A percentile compares a stretch with the other conserved stretches of the same genome.
Conservation (phyloP, 1,140 invertebrate genomes). For the Zaprionus africanus region DNA sequence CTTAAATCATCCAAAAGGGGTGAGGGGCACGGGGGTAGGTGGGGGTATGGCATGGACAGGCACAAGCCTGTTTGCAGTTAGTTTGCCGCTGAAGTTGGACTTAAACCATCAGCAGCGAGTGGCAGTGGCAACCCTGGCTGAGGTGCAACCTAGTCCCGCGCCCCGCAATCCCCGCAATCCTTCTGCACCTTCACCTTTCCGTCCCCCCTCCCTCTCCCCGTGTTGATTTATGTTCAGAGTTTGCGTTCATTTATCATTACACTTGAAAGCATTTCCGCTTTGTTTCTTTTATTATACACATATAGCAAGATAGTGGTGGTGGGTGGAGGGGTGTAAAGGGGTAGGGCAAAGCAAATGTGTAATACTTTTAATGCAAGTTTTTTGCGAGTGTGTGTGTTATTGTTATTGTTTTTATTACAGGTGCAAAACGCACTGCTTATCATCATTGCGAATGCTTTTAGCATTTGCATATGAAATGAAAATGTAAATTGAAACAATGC, state of each 20-base stretch:
- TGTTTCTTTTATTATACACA: conserved; percentile 72
- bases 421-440: conserved; percentile 71
- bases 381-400: background rate
- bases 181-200: background rate
- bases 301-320: conserved; percentile 8
- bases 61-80: conserved; percentile 60
- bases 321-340: background rate
- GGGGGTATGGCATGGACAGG: conserved; percentile 17
- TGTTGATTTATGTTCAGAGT: conserved; percentile 77
- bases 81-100: conserved; percentile 74
- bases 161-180: background rate
- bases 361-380: conserved; percentile 72
- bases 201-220: background rate
- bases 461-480: conserved; percentile 58
- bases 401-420: conserved; percentile 48
- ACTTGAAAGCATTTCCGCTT: conserved; percentile 80
- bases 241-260: conserved; percentile 82
- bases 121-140: conserved; percentile 32
- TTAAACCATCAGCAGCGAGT: conserved; percentile 68
- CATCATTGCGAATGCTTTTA: conserved; percentile 58
- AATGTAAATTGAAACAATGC: conserved; percentile 19
- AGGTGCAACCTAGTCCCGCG: conserved; percentile 47
- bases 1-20: conserved; percentile 69
- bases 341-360: conserved; percentile 51
- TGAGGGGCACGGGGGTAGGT: background rate